phyloP scores from a whole-genome alignment of 2,113 vertebrate species.

The Callospermophilus lateralis region DNA sequence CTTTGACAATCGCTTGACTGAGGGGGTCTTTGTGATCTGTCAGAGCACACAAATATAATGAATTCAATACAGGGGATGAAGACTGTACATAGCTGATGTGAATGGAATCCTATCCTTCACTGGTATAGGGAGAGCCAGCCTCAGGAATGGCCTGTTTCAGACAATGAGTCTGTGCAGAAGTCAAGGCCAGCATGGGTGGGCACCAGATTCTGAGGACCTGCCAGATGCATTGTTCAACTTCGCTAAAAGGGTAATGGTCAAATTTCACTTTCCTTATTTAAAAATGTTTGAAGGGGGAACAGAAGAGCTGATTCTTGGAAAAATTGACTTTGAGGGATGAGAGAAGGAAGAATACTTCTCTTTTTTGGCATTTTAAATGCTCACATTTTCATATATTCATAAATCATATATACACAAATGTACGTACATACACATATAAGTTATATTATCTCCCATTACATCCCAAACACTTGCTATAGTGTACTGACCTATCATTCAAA shows the following conservation, averaged over 20 bases:
- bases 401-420: background rate
- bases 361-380: background rate
- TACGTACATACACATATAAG: background rate
- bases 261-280: slow-evolving; percentile 15
- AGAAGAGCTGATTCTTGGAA: background rate
- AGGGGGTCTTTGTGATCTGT: background rate
- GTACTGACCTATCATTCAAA: background rate
- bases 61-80: background rate
- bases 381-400: background rate
- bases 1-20: background rate
- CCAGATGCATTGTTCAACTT: background rate
- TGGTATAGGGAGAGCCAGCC: background rate
- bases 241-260: background rate
- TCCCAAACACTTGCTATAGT: background rate
- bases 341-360: background rate
- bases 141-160: background rate
- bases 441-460: background rate
- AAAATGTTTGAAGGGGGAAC: background rate
- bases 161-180: background rate
- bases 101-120: background rate
- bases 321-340: background rate
- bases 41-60: background rate
- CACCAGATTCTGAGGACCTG: background rate
- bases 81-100: background rate
- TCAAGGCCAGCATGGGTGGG: background rate